A percentile compares a stretch with the other conserved stretches of the same genome.
Conservation (phyloP, 2,888 invertebrate genomes). For the Mactromeris polynyma region DNA sequence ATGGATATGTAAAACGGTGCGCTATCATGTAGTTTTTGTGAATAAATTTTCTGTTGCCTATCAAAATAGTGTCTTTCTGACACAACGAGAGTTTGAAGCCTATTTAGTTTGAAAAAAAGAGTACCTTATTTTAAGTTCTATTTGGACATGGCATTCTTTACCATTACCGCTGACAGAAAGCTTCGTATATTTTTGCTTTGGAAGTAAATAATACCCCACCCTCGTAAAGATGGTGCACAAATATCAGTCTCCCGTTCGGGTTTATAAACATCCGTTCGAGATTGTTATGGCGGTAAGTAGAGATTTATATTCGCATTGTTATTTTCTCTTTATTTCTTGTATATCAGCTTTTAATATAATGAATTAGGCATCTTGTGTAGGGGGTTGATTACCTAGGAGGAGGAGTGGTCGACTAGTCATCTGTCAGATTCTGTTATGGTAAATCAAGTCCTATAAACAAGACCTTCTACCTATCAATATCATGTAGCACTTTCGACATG, state of each 20-base stretch:
- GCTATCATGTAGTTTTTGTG: background rate
- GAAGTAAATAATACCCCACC: conserved; percentile 23
- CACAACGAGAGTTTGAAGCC: background rate
- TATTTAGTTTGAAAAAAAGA: background rate
- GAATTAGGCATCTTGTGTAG: too few relatives aligned
- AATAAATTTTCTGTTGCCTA: conserved; percentile 25
- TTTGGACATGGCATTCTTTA: background rate
- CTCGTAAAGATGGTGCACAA: conserved; percentile 94
- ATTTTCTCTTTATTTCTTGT: background rate
- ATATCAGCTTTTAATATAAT: too few relatives aligned
- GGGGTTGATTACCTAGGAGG: too few relatives aligned
- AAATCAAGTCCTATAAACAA: too few relatives aligned
- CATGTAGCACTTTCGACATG: too few relatives aligned
- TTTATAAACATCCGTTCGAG: conserved; percentile 98
- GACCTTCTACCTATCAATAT: too few relatives aligned
- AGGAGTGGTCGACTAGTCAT: too few relatives aligned
- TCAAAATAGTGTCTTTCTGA: background rate
- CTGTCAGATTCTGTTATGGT: too few relatives aligned
- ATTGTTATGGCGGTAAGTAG: conserved; percentile 97
- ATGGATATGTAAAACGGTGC: background rate
- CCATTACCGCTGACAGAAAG: conserved; percentile 19
- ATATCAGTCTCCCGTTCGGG: conserved; percentile 97
- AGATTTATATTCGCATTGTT: background rate
- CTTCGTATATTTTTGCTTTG: background rate
- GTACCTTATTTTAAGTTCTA: background rate